Evolutionary conservation across 2,888 invertebrate genomes (phyloP), one percentile per base, ranked within the genome.

Genomic region (Sinhomidia bicolor): DNA sequence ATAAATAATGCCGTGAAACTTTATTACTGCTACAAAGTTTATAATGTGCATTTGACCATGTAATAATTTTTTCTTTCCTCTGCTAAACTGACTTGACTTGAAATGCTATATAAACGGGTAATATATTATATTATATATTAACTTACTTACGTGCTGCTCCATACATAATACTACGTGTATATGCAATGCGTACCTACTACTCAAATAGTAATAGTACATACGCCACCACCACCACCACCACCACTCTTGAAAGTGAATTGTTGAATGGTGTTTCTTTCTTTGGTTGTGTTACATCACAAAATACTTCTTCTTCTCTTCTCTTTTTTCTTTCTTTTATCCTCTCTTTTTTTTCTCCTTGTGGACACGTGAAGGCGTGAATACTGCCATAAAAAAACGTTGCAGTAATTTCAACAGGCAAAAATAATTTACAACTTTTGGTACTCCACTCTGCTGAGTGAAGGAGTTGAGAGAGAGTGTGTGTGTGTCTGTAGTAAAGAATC

Each of bases 331-430:
- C 29, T 62, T 65, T 26, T 60, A 20, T 74, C 10, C 74, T 83
- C 54, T 20, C 47, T 36, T 47, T 83, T n/a, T n/a, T n/a, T n/a
- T n/a, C n/a, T n/a, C 14, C 51, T 83, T 65, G 71, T 71, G 83
- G 71, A 83, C 71, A 71, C 68, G 83, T 76, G 85, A 85, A 85
- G 85, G 85, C 78, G 85, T 85, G 85, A 85, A 76, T 84, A 36
- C 71, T 17, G 47, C 76, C 76, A 47, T 84, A 84, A 84, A 84
- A n/a, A n/a, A n/a, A n/a, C 23, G 76, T 76, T 71, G 20, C 41
- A 60, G 74, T 84, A 47, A 60, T 76, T 76, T 68, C 76, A 84
- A 54, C 76, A 54, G 71, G 60, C 74, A 74, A 76, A 76, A 84
- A n/a, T 84, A 84, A 71, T 71, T 83, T 83, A 83, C 83, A 68